Evolutionary conservation across 2,888 invertebrate species (phyloP), one percentile per base, ranked within the genome.

Genomic region (Chrysolina americana): DNA sequence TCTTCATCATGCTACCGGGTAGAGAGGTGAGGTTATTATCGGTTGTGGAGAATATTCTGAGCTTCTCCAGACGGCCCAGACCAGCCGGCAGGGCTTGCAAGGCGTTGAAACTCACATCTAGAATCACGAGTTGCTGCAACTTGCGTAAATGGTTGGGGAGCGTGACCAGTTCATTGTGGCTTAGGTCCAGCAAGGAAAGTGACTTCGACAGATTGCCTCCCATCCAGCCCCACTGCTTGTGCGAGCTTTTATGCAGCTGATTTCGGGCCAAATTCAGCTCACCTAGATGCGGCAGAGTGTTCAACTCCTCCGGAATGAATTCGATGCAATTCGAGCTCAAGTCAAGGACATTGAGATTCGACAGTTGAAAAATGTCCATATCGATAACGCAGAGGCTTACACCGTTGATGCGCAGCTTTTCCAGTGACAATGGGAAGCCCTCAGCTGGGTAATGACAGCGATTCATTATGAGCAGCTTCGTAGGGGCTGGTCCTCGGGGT

Each of bases 341-440:
- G 88, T 95, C 92, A 65, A 96, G 88, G 59, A 91, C 80, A 73
- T 90, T 90, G 10, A 96, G 89, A 80, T 92, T 92, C 65, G 90
- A 90, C 0, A 96, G 87, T 41, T 91, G 88, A 65, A 95, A 89
- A 78, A 95, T 93, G 78, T 94, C 94, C 79, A 91, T 89, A 80
- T 94, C 92, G 74, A 95, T 91, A 75, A 92, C 92, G 80, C 90
- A 91, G 74, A 93, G 85, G 66, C 90, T 89, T 19, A 95, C 89
- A 62, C 91, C 92, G 78, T 89, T 90, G 15, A 95, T 90, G 76
- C 89, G 87, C 11, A 95, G 88, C 6, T 88, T 88, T 85, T 93
- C 92, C 11, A 95, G 88, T 1, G 93, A 92, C 81, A 92, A 89
- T 10, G 95, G 94, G 68, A 95, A 92, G 10, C 95, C 94, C 86